Conservation (phyloP, 2,113 vertebrate species). For the Crotophaga sulcirostris region DNA sequence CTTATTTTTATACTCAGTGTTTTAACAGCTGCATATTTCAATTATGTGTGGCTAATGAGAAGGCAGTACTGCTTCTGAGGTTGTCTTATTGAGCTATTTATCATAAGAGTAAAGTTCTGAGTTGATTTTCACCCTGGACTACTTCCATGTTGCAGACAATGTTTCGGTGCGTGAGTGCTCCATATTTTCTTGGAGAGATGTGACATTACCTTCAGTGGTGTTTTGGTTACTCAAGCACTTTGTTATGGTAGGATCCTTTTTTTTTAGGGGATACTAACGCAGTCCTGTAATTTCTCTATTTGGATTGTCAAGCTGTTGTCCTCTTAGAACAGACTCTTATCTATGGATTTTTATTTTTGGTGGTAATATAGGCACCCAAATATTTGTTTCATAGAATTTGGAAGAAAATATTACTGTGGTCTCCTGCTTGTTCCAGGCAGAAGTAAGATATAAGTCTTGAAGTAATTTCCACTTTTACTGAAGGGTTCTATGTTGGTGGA, state of each 20-base stretch:
- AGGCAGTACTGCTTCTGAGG: neutral
- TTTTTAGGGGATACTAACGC: neutral
- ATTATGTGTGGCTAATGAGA: constrained; percentile 20
- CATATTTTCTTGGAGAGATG: neutral
- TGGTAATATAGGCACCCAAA: neutral
- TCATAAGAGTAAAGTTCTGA: neutral
- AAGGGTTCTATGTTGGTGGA: neutral
- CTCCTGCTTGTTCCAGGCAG: neutral
- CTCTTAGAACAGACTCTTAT: neutral
- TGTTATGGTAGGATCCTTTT: neutral
- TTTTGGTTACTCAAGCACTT: neutral
- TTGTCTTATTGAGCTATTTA: neutral
- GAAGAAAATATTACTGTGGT: neutral
- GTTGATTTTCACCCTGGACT: neutral
- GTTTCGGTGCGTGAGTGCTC: neutral
- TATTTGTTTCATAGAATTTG: neutral
- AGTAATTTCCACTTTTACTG: neutral
- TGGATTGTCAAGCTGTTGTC: neutral
- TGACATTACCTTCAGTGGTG: neutral
- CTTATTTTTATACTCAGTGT: constrained; percentile 41
- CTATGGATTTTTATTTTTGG: neutral
- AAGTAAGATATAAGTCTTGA: neutral
- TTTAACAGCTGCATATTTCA: constrained; percentile 47
- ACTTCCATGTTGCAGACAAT: neutral
- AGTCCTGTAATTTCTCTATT: neutral